Conservation (phyloP, 2,113 vertebrate genomes). For the Cisticola juncidis region DNA sequence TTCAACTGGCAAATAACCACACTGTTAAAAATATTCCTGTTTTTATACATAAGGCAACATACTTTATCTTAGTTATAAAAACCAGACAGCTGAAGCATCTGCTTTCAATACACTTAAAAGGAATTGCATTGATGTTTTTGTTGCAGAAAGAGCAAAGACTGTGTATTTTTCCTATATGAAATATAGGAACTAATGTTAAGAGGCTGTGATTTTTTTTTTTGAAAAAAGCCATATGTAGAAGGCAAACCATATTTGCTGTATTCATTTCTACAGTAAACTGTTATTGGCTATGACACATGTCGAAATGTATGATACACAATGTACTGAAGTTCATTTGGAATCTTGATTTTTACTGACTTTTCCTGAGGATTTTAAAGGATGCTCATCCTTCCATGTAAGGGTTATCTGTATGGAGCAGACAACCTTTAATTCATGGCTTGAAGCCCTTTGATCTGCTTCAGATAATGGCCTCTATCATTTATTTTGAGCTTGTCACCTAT, state of each 20-base stretch:
- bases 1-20: neutral
- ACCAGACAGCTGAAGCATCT: neutral
- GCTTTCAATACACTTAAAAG: conserved; percentile 20
- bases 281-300: neutral
- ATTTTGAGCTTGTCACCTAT: neutral
- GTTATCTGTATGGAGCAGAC: neutral
- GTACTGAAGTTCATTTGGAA: neutral
- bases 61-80: neutral
- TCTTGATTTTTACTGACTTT: conserved; percentile 2
- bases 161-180: neutral
- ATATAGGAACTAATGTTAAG: neutral
- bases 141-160: neutral
- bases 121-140: neutral
- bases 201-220: neutral
- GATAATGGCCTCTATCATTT: neutral
- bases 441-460: neutral
- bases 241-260: neutral
- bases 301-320: neutral
- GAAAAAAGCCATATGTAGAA: neutral
- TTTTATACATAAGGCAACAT: neutral
- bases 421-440: neutral
- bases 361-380: neutral
- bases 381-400: neutral
- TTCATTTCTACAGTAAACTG: conserved; percentile 10
- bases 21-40: neutral